Conservation (phyloP, 1,140 invertebrate genomes). For the Leptopilina boulardi region DNA sequence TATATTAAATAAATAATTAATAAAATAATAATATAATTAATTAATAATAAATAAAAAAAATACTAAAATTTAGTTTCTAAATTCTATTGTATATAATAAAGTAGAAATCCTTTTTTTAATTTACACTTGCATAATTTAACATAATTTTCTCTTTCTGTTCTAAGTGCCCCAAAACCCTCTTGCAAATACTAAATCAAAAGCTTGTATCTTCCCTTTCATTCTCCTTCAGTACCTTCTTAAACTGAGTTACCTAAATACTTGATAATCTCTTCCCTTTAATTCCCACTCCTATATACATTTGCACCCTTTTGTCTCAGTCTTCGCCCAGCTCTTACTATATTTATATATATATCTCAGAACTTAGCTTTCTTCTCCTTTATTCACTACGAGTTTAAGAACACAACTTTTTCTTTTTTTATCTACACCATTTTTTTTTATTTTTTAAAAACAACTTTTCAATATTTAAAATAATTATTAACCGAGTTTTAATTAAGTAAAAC, state of each 20-base stretch:
- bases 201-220: constrained; percentile 10
- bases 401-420: background rate
- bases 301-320: constrained; percentile 6
- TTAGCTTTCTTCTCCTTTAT: background rate
- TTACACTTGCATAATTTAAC: background rate
- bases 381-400: background rate
- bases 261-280: constrained; percentile 12
- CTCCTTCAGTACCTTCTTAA: constrained; percentile 1
- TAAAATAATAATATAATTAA: too few species aligned
- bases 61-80: background rate
- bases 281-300: background rate
- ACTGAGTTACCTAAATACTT: constrained; percentile 30
- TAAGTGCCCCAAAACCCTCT: background rate
- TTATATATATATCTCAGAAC: background rate
- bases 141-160: constrained; percentile 5
- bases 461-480: too few species aligned
- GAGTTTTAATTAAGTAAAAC: too few species aligned
- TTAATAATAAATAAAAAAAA: background rate
- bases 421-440: background rate
- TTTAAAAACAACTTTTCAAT: too few species aligned
- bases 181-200: constrained; percentile 20
- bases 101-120: background rate
- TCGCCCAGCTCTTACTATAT: background rate
- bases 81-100: background rate
- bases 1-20: too few species aligned